A percentile compares a stretch with the other conserved stretches of the same genome.
Conservation (phyloP, 2,888 invertebrate genomes). For the Athalia rosae region DNA sequence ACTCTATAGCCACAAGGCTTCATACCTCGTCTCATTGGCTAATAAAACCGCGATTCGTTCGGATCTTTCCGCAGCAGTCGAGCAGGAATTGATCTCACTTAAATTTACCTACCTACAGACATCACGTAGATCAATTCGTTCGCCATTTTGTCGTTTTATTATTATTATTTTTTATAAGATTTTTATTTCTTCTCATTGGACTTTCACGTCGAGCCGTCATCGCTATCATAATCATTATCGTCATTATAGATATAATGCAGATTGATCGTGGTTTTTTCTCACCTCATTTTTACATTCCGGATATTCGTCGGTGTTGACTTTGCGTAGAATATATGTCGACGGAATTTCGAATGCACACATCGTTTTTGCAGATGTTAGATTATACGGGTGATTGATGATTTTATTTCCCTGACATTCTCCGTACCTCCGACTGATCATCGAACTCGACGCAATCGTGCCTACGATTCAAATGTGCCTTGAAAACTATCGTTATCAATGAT, state of each 20-base stretch:
- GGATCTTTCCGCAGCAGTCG: conserved; percentile 1
- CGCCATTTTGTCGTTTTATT: neutral
- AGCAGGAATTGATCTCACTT: neutral
- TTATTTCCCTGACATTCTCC: too few relatives aligned
- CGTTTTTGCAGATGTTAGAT: too few relatives aligned
- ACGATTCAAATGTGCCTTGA: too few relatives aligned
- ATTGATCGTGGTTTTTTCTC: neutral
- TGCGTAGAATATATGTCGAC: neutral
- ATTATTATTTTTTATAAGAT: neutral
- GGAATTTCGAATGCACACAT: too few relatives aligned
- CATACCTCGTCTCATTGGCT: conserved; percentile 53
- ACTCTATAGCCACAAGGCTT: conserved; percentile 53
- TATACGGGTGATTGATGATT: too few relatives aligned
- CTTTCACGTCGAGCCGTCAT: conserved; percentile 32
- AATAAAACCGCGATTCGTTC: conserved; percentile 29
- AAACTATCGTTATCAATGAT: too few relatives aligned
- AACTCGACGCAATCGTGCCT: too few relatives aligned
- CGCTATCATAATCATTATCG: neutral
- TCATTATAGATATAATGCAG: too few relatives aligned
- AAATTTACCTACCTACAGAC: conserved; percentile 37
- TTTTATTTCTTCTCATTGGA: conserved; percentile 2
- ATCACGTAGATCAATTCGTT: conserved; percentile 13
- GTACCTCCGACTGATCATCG: too few relatives aligned
- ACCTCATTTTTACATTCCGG: conserved; percentile 5
- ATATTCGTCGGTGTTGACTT: too few relatives aligned